Percentiles rank a stretch among this genome's conserved stretches.
These are phyloP conservation scores for Platalea minor DNA, from an alignment of 2,797 vertebrate species.

Conservation along the genomic window DNA sequence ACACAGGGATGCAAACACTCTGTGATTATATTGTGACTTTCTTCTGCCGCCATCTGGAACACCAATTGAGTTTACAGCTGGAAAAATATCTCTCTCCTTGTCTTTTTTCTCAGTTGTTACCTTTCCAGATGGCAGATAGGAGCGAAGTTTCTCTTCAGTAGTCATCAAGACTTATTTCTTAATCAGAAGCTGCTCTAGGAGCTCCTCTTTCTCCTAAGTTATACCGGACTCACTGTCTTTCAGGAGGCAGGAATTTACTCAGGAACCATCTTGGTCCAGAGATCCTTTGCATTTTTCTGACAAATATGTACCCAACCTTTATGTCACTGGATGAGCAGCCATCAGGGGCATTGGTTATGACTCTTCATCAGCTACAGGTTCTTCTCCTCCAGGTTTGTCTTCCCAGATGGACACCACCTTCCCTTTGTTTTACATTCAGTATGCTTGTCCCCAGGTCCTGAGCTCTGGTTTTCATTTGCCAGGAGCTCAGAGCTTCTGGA, in stretches of 20 bases:
- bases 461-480: not conserved
- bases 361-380: not conserved
- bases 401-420: not conserved
- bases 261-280: not conserved
- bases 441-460: not conserved
- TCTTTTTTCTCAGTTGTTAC: not conserved
- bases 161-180: not conserved
- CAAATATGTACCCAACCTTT: not conserved
- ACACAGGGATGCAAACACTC: not conserved
- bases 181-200: not conserved
- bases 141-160: not conserved
- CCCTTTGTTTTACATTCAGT: not conserved
- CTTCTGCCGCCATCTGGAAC: not conserved
- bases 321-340: not conserved
- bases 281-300: not conserved
- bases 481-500: not conserved
- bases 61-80: not conserved
- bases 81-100: not conserved
- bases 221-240: not conserved
- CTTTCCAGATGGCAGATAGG: not conserved
- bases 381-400: not conserved
- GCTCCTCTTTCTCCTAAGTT: not conserved
- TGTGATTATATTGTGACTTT: not conserved
- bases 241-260: not conserved
- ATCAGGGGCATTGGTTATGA: accelerated